These are phyloP conservation scores for Nycteola revayana DNA, from an alignment of 2,888 invertebrate genomes.

Conservation along the genomic window DNA sequence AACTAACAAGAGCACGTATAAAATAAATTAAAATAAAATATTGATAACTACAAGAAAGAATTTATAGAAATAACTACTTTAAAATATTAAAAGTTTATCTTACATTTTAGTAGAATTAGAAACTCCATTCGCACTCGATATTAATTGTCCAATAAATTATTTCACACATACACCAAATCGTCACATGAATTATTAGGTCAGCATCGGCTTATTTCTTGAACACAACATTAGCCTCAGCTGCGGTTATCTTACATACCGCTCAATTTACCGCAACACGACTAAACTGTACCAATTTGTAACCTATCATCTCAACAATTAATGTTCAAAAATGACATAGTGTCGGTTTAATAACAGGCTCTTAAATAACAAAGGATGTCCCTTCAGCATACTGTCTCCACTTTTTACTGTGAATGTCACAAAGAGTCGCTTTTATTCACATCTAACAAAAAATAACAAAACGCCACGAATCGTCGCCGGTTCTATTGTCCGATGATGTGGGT, in stretches of 20 bases:
- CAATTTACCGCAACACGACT: conserved; percentile 49
- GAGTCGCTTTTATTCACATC: conserved; percentile 64
- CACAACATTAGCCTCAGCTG: conserved; percentile 35
- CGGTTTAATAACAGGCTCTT: conserved; percentile 44
- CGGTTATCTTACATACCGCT: conserved; percentile 39
- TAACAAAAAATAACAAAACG: conserved; percentile 71
- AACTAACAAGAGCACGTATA: too few species aligned
- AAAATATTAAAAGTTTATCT: conserved; percentile 48
- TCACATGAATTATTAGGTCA: conserved; percentile 46
- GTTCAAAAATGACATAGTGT: conserved; percentile 50
- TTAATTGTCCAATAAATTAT: conserved; percentile 51
- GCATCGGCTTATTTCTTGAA: conserved; percentile 40
- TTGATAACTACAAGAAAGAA: too few species aligned
- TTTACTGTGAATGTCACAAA: conserved; percentile 59
- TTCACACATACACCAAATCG: conserved; percentile 58
- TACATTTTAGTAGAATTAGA: conserved; percentile 35
- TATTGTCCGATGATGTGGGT: conserved; percentile 60
- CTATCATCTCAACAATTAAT: conserved; percentile 44
- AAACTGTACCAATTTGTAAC: conserved; percentile 46
- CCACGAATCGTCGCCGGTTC: conserved; percentile 64
- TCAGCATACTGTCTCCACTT: conserved; percentile 53
- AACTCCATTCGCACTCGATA: conserved; percentile 58
- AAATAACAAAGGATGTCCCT: conserved; percentile 46
- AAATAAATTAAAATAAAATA: too few species aligned
- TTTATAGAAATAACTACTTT: too few species aligned